phyloP scores from a whole-genome alignment of 2,888 invertebrate genomes.

The Homarus gammarus region DNA sequence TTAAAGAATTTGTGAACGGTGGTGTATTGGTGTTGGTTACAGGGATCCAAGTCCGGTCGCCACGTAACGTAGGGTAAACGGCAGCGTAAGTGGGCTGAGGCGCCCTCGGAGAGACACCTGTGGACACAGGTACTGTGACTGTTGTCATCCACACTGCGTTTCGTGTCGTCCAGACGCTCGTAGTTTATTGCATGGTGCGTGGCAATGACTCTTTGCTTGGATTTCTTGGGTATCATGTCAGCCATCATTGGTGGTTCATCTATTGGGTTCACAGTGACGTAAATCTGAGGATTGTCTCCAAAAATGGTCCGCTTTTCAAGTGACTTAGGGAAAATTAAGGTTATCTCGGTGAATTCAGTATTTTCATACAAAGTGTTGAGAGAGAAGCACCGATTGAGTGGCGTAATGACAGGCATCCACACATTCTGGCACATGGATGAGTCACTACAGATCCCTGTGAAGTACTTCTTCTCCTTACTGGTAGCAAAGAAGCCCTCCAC shows the following conservation, averaged over 20 bases:
- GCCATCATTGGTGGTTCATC: conserved; percentile 14
- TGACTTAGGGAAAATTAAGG: conserved; percentile 23
- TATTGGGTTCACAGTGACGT: conserved; percentile 6
- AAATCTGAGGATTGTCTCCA: conserved; percentile 26
- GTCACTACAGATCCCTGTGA: neutral
- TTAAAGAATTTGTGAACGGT: conserved; percentile 28
- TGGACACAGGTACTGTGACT: conserved; percentile 12
- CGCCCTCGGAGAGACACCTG: conserved; percentile 15
- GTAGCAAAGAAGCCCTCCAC: conserved; percentile 15
- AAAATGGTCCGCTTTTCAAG: conserved; percentile 23
- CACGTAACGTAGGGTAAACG: conserved; percentile 37
- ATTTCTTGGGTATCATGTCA: conserved; percentile 27
- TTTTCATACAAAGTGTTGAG: neutral
- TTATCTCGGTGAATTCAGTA: conserved; percentile 7
- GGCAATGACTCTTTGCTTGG: neutral
- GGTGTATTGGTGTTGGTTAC: conserved; percentile 30
- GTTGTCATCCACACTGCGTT: neutral
- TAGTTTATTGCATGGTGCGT: neutral
- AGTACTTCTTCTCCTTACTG: neutral
- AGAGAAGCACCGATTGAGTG: conserved; percentile 37
- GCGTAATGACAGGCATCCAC: conserved; percentile 50
- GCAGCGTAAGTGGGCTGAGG: neutral
- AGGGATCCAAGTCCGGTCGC: neutral
- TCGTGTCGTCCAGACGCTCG: neutral
- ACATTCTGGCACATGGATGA: conserved; percentile 1